Percentiles rank a stretch among this genome's conserved stretches.
These are phyloP conservation scores for Drosophila parabipectinata DNA, from an alignment of 1,140 invertebrate species.

Conservation along the genomic window DNA sequence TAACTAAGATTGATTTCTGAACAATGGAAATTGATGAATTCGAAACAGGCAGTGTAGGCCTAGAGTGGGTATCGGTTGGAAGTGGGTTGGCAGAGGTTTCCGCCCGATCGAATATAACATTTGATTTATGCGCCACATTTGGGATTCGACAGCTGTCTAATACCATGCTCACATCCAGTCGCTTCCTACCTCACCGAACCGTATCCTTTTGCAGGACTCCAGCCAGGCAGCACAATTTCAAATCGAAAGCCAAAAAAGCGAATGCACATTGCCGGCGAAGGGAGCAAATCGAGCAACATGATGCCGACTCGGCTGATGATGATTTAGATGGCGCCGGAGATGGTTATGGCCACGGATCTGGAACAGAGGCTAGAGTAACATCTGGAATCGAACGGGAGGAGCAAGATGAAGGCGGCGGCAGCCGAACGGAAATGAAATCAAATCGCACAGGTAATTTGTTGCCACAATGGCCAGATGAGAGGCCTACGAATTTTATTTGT, in stretches of 20 bases:
- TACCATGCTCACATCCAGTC: constrained; percentile 43
- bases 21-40: constrained; percentile 41
- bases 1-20: constrained; percentile 23
- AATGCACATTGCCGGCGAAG: constrained; percentile 47
- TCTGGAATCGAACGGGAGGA: constrained; percentile 9
- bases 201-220: constrained; percentile 13
- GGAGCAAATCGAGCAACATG: constrained; percentile 31
- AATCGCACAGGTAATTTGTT: constrained; percentile 78
- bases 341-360: constrained; percentile 19
- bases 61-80: neutral
- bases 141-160: constrained; percentile 64
- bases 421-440: constrained; percentile 72
- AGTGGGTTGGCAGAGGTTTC: neutral
- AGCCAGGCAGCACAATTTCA: constrained; percentile 29
- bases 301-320: constrained; percentile 32
- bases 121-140: constrained; percentile 66
- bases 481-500: constrained; percentile 34
- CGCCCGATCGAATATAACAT: constrained; percentile 43
- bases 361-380: constrained; percentile 32
- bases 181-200: neutral
- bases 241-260: constrained; percentile 55
- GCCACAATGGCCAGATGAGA: constrained; percentile 57
- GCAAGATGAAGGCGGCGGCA: constrained; percentile 3
- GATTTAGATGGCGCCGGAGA: constrained; percentile 24
- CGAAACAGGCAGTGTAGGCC: constrained; percentile 13